Percentiles rank a stretch among this genome's conserved stretches.
Evolutionary conservation across 1,140 invertebrate species (phyloP).

Genomic region (Apis dorsata): DNA sequence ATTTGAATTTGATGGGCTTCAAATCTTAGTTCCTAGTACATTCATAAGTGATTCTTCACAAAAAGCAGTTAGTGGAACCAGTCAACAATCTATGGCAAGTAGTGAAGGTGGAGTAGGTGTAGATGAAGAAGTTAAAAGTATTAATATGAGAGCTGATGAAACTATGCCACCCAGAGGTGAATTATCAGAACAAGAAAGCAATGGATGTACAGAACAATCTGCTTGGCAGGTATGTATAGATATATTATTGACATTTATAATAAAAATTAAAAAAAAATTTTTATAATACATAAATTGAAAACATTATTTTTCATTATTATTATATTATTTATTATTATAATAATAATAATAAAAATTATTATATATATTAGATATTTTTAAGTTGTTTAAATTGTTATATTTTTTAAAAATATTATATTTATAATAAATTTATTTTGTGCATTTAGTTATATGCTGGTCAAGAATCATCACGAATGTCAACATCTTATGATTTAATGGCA

Average conservation of each 20-base stretch:
- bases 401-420: not conserved
- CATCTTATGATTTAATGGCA: conserved; percentile 85
- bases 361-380: too few relatives aligned
- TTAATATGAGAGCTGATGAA: conserved; percentile 90
- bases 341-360: too few relatives aligned
- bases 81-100: conserved; percentile 78
- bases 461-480: conserved; percentile 81
- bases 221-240: conserved; percentile 82
- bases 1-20: conserved; percentile 79
- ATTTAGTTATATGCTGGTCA: conserved; percentile 81
- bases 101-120: conserved; percentile 81
- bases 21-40: conserved; percentile 78
- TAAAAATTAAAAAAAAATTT: not conserved
- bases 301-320: too few relatives aligned
- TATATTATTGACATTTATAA: conserved; percentile 12
- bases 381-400: not conserved
- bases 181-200: conserved; percentile 90
- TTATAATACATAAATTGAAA: too few relatives aligned
- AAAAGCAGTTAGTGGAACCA: conserved; percentile 78
- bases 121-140: conserved; percentile 82
- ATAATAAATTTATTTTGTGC: conserved; percentile 10
- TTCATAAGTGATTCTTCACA: conserved; percentile 79
- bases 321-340: too few relatives aligned
- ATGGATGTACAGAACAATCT: conserved; percentile 85
- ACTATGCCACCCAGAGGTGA: conserved; percentile 91